Evolutionary conservation across 1,140 invertebrate species (phyloP).

Genomic region (Charaxes varanes): DNA sequence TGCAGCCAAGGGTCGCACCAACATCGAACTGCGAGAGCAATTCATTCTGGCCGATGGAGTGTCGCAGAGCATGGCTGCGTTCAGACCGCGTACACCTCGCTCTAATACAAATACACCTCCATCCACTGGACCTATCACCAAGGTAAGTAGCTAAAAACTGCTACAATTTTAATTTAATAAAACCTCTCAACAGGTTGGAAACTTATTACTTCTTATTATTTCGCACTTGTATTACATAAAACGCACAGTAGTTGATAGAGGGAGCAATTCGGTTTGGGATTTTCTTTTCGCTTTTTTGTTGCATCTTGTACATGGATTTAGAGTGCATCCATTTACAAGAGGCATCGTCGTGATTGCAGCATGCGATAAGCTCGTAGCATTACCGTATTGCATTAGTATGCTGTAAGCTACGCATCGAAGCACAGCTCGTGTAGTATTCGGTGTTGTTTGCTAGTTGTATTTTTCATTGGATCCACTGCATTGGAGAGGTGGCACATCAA

Average conservation of each 20-base stretch:
- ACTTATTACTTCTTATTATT: constrained; percentile 48
- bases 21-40: constrained; percentile 98
- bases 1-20: constrained; percentile 98
- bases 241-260: constrained; percentile 68
- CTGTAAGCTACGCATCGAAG: constrained; percentile 64
- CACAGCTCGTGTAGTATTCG: constrained; percentile 70
- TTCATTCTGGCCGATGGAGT: constrained; percentile 98
- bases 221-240: constrained; percentile 61
- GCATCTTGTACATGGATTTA: constrained; percentile 67
- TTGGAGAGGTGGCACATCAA: constrained; percentile 69
- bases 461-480: constrained; percentile 64
- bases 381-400: constrained; percentile 71
- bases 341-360: constrained; percentile 57
- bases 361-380: constrained; percentile 68
- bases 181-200: constrained; percentile 53
- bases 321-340: constrained; percentile 60
- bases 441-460: constrained; percentile 65
- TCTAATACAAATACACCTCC: constrained; percentile 82
- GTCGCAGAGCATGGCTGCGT: constrained; percentile 97
- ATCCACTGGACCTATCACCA: constrained; percentile 91
- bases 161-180: constrained; percentile 31
- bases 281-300: constrained; percentile 54
- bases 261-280: constrained; percentile 67
- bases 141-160: constrained; percentile 79
- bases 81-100: constrained; percentile 91